Evolutionary conservation across 2,113 vertebrate species (phyloP), one percentile per base, ranked within the genome.

Genomic region (Paracanthobrama guichenoti): DNA sequence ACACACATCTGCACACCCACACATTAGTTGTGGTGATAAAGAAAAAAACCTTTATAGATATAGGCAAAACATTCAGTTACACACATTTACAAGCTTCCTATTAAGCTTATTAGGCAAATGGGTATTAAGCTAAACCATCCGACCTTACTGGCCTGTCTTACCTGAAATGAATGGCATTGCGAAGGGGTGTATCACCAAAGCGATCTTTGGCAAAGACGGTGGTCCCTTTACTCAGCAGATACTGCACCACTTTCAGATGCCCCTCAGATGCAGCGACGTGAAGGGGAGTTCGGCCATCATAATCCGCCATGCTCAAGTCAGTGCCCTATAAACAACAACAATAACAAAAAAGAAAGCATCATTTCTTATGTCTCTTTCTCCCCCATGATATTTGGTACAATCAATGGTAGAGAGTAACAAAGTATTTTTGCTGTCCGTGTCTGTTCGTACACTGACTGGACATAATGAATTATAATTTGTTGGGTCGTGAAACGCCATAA

Each of bases 91-190:
- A 79, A 75, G 18, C 26, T 11, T 10, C 14, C 12, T 28, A 18
- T 31, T 31, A 73, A 48, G n/a, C n/a, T 24, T 24, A 7, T 50
- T 16, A 18, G 6, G 50, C 16, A 53, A 53, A 53, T 1, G 48
- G 6, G 8, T 76, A 6, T 22, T 4, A 31, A 3, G 5, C 10
- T 55, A 57, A 57, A 77, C 18, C 74, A 57, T 22, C 28, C 5
- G 1, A 48, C 9, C 73, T 62, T 62, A 24, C 24, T 66, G 22
- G 55, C 62, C 62, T 13, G 2, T 35, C 81, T 85, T 93, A 98
- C 97, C 97, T 96, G 93, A 98, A 16, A 0, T 31, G 90, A 10
- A 97, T 92, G 0, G 97, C 97, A 24, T 98, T 95, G 90, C 90
- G 93, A 42, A 99, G 93, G 0, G 97, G 97, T 53, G 96, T 98